These are phyloP conservation scores for Parambassis ranga DNA, from an alignment of 2,797 vertebrate genomes.

Conservation along the genomic window DNA sequence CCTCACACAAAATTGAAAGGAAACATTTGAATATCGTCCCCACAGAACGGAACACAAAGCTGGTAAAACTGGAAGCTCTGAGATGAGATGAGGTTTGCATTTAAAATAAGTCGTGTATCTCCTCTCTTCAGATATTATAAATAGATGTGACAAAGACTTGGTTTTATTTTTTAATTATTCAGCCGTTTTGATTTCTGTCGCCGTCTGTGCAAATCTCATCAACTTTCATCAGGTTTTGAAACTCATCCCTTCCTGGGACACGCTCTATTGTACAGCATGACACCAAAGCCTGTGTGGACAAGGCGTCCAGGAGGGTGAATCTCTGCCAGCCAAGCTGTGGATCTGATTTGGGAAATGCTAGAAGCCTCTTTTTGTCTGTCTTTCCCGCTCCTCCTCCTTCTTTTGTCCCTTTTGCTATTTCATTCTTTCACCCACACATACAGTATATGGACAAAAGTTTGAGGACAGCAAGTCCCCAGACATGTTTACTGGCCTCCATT, in stretches of 20 bases:
- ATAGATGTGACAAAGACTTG: no score
- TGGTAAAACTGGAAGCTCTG: neutral
- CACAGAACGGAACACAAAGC: no score
- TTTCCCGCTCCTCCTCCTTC: conserved; percentile 7
- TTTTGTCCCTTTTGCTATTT: no score
- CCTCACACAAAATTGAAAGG: neutral
- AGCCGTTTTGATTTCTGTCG: neutral
- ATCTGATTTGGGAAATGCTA: conserved; percentile 53
- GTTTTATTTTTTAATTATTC: neutral
- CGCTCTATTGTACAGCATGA: conserved; percentile 42
- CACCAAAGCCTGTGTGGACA: conserved; percentile 49
- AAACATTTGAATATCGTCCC: neutral
- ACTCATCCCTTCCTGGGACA: conserved; percentile 47
- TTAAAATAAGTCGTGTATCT: no score
- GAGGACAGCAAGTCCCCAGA: no score
- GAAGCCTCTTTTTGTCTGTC: conserved; percentile 41
- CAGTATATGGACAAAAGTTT: no score
- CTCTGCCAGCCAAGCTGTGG: conserved; percentile 41
- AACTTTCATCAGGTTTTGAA: conserved; percentile 23
- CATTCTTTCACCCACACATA: no score
- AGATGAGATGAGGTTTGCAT: no score
- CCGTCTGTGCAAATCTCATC: conserved; percentile 11
- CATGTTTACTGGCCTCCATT: no score
- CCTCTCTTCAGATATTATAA: neutral
- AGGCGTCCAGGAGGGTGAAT: conserved; percentile 29